A percentile compares a stretch with the other conserved stretches of the same genome.
Evolutionary conservation across 2,888 invertebrate genomes (phyloP).

Genomic region (Drosophila incognita): DNA sequence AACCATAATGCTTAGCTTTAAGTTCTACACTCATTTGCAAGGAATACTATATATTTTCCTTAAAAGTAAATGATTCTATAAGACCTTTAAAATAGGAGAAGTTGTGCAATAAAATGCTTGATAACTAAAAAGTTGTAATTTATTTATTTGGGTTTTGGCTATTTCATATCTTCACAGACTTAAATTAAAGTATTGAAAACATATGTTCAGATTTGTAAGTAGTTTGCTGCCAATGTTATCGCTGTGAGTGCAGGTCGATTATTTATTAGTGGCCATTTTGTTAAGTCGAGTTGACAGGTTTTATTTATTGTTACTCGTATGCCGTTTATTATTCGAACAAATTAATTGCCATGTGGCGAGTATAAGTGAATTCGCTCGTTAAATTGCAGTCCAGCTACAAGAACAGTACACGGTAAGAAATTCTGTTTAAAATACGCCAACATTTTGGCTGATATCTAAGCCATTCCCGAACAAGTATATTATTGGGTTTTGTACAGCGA

Average conservation of each 20-base stretch:
- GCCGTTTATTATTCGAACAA: constrained; percentile 13
- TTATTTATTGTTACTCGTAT: constrained; percentile 42
- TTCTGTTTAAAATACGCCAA: neutral
- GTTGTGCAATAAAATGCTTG: neutral
- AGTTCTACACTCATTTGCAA: neutral
- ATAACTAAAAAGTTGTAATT: neutral
- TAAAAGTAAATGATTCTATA: too few species aligned
- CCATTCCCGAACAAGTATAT: neutral
- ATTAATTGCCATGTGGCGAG: constrained; percentile 35
- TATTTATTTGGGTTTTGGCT: neutral
- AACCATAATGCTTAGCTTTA: neutral
- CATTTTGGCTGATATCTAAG: neutral
- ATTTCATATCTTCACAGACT: constrained; percentile 32
- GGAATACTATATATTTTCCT: neutral
- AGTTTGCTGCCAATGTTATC: constrained; percentile 9
- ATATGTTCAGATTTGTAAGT: constrained; percentile 25
- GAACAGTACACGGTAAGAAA: neutral
- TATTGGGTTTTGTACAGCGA: neutral
- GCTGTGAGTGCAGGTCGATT: constrained; percentile 22
- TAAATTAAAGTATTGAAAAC: constrained; percentile 45
- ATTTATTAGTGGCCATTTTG: constrained; percentile 48
- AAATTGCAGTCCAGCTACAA: constrained; percentile 1
- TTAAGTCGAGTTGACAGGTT: constrained; percentile 20
- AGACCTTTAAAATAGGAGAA: neutral
- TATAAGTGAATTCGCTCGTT: constrained; percentile 17